A percentile compares a stretch with the other conserved stretches of the same genome.
phyloP scores from a whole-genome alignment of 2,113 vertebrate species.

The Prunella himalayana region DNA sequence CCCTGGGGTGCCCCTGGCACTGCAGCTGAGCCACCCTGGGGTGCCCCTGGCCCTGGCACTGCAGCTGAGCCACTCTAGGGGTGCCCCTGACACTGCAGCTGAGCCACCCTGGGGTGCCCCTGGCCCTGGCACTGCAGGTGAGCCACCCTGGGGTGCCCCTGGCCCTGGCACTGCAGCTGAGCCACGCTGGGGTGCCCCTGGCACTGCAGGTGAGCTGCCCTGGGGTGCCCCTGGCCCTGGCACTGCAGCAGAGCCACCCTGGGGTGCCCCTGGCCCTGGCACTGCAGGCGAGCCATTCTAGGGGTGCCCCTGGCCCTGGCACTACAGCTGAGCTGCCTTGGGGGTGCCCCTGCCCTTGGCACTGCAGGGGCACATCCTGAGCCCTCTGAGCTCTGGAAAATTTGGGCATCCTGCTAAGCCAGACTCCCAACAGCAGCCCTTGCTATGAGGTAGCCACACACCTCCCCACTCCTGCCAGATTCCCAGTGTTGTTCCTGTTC shows the following conservation, averaged over 20 bases:
- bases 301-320: rapidly evolving
- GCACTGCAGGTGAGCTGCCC: not conserved
- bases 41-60: not conserved
- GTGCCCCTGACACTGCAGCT: not conserved
- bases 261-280: too few relatives aligned
- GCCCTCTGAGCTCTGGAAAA: not conserved
- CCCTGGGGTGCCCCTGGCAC: not conserved
- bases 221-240: not conserved
- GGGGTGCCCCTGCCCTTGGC: rapidly evolving
- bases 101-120: not conserved
- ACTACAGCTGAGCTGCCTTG: constrained; percentile 62
- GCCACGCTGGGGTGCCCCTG: not conserved
- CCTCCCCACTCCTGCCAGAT: not conserved
- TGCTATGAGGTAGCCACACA: not conserved
- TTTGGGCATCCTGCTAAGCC: not conserved
- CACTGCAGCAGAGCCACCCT: not conserved
- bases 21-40: not conserved
- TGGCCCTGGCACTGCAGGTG: not conserved
- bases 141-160: not conserved
- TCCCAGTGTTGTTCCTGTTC: not conserved
- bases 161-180: constrained; percentile 61
- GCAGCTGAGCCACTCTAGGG: not conserved
- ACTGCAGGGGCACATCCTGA: not conserved
- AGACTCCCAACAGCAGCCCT: rapidly evolving
- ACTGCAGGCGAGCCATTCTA: not conserved